These are phyloP conservation scores for Cyprinodon diabolis DNA, from an alignment of 2,797 vertebrate species.

Conservation along the genomic window DNA sequence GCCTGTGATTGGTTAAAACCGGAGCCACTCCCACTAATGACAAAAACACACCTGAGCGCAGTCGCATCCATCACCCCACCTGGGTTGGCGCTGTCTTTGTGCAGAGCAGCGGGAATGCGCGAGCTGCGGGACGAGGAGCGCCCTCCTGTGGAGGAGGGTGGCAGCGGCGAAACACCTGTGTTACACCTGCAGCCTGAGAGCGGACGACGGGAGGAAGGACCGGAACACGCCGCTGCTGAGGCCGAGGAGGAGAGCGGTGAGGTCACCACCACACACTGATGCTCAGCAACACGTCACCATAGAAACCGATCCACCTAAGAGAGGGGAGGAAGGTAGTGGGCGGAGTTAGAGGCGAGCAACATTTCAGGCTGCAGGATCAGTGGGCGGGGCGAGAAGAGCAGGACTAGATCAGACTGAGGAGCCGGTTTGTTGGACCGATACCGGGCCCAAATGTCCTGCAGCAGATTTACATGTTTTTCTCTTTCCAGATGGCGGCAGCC, in stretches of 20 bases:
- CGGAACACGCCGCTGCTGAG: conserved; percentile 40
- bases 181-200: conserved; percentile 38
- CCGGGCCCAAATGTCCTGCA: not conserved
- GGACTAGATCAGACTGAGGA: no score
- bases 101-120: conserved; percentile 38
- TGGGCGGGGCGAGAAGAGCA: no score
- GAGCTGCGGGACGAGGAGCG: conserved; percentile 31
- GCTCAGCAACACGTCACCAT: not conserved
- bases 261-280: not conserved
- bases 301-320: no score
- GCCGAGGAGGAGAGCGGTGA: conserved; percentile 38
- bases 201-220: not conserved
- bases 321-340: no score
- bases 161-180: conserved; percentile 37
- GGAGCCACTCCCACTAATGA: not conserved
- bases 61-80: not conserved
- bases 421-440: no score
- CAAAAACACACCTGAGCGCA: not conserved
- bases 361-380: no score
- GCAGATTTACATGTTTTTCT: not conserved
- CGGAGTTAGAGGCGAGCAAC: no score
- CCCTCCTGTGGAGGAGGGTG: conserved; percentile 55
- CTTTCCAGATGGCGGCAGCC: conserved; percentile 73
- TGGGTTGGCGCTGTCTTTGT: conserved; percentile 1
- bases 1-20: not conserved